A percentile compares a stretch with the other conserved stretches of the same genome.
phyloP scores from a whole-genome alignment of 1,140 invertebrate species.

The Drosophila rhopaloa region DNA sequence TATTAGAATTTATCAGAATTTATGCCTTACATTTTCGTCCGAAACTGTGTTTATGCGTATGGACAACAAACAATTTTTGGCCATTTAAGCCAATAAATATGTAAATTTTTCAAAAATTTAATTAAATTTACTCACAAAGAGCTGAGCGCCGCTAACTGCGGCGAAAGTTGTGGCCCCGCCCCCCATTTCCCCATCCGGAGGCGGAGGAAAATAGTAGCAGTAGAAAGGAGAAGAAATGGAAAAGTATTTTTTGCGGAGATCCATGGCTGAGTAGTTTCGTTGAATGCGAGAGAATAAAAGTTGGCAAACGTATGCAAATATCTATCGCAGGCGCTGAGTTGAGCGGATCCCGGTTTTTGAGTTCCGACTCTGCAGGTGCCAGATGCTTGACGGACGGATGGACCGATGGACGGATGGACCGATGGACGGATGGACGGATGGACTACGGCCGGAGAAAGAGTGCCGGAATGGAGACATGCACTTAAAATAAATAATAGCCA shows the following conservation, averaged over 20 bases:
- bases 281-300: conserved; percentile 60
- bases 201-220: conserved; percentile 8
- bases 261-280: conserved; percentile 46
- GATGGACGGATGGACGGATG: conserved; percentile 7
- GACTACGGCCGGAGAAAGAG: conserved; percentile 8
- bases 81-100: conserved; percentile 82
- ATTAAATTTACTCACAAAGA: conserved; percentile 79
- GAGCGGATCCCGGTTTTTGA: conserved; percentile 41
- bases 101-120: conserved; percentile 83
- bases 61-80: conserved; percentile 48
- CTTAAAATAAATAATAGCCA: not conserved
- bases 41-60: conserved; percentile 9
- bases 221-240: conserved; percentile 21
- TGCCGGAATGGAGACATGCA: conserved; percentile 17
- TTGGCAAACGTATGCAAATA: conserved; percentile 77
- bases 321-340: conserved; percentile 52
- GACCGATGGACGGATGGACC: conserved; percentile 7
- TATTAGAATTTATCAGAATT: not conserved
- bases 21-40: not conserved
- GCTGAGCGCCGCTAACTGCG: conserved; percentile 36
- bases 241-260: conserved; percentile 42
- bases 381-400: conserved; percentile 53
- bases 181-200: not conserved
- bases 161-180: conserved; percentile 55
- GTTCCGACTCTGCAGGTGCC: conserved; percentile 62